Conservation (phyloP, 2,797 vertebrate species). For the Alfaro cultratus region DNA sequence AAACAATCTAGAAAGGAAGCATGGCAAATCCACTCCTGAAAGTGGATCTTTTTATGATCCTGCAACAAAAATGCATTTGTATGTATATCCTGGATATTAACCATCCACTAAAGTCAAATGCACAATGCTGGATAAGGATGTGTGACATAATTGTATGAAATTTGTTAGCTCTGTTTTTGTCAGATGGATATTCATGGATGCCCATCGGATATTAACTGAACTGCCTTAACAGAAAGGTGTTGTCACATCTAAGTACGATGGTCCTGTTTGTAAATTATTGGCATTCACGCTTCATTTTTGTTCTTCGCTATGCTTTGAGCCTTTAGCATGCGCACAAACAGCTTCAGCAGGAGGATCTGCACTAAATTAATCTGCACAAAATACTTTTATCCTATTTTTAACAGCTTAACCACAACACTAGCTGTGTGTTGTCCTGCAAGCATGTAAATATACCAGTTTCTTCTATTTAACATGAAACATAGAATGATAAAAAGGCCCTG, state of each 20-base stretch:
- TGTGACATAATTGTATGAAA: neutral
- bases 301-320: neutral
- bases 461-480: conserved; percentile 53
- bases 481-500: conserved; percentile 37
- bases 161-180: conserved; percentile 1
- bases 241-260: neutral
- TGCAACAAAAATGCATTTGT: conserved; percentile 33
- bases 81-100: conserved; percentile 24
- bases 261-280: neutral
- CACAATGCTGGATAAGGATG: conserved; percentile 1
- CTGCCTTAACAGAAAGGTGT: neutral
- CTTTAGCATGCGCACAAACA: conserved; percentile 15
- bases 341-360: neutral
- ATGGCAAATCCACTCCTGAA: neutral
- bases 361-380: neutral
- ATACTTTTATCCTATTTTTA: conserved; percentile 13
- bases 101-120: conserved; percentile 17
- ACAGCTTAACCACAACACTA: conserved; percentile 12
- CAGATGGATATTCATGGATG: neutral
- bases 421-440: conserved; percentile 22
- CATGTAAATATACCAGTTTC: conserved; percentile 30
- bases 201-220: neutral
- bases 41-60: neutral
- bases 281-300: neutral
- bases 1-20: neutral